phyloP scores from a whole-genome alignment of 2,113 vertebrate genomes.

The Irena cyanogastra region DNA sequence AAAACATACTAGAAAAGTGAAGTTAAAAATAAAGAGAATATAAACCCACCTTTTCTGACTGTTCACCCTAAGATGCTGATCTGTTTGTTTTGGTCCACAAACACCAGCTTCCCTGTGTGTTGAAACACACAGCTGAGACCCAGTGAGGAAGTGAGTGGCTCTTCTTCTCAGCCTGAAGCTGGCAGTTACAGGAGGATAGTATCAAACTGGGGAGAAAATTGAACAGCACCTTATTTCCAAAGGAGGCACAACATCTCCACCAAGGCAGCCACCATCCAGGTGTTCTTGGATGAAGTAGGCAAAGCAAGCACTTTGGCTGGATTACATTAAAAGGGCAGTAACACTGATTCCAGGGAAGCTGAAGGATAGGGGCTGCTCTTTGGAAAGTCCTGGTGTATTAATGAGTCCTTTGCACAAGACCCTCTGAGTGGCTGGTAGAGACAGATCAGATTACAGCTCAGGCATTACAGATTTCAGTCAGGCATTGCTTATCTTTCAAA shows the following conservation, averaged over 20 bases:
- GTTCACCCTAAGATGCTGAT: neutral
- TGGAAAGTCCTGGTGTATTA: neutral
- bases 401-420: neutral
- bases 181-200: neutral
- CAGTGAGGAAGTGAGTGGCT: neutral
- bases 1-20: neutral
- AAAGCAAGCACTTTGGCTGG: fast-evolving
- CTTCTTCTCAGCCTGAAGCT: neutral
- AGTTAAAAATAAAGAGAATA: neutral
- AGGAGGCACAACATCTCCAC: neutral
- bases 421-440: neutral
- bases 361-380: neutral
- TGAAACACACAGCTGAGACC: neutral
- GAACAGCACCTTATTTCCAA: neutral
- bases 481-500: neutral
- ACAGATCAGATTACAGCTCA: neutral
- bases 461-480: too few species aligned
- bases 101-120: neutral
- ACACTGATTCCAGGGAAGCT: neutral
- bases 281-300: neutral
- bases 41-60: neutral
- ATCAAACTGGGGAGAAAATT: neutral
- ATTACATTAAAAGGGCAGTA: neutral
- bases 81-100: neutral
- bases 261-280: neutral